These are phyloP conservation scores for Entomyzon cyanotis DNA, from an alignment of 2,113 vertebrate genomes.

Conservation along the genomic window DNA sequence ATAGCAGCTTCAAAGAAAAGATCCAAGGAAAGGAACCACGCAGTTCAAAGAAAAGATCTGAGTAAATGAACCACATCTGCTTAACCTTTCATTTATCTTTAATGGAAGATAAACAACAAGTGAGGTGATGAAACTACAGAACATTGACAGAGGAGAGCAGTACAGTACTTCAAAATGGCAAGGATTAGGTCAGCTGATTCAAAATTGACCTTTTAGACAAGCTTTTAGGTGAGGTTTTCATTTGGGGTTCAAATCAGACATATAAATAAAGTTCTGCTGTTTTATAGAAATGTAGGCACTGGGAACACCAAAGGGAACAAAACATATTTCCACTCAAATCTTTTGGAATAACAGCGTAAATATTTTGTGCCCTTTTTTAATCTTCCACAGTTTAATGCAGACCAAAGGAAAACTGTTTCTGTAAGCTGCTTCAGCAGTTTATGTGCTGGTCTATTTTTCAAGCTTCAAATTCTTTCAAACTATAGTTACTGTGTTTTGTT, in stretches of 20 bases:
- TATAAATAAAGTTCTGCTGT: not conserved
- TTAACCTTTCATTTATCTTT: not conserved
- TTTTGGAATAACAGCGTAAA: not conserved
- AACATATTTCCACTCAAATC: not conserved
- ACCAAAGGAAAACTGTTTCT: not conserved
- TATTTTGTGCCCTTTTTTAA: not conserved
- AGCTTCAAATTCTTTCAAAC: not conserved
- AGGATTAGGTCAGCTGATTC: not conserved
- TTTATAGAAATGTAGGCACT: not conserved
- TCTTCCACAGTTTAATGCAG: not conserved
- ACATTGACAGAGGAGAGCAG: not conserved
- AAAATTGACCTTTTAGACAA: not conserved
- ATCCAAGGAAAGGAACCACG: not conserved
- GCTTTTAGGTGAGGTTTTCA: not conserved
- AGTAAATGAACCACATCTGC: not conserved
- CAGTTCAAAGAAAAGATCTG: not conserved
- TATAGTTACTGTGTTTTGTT: not conserved
- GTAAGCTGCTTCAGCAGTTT: not conserved
- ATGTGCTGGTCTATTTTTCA: not conserved
- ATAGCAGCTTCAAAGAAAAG: not conserved
- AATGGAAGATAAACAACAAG: not conserved
- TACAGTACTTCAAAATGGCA: not conserved
- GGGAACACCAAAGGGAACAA: not conserved
- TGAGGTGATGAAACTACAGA: not conserved
- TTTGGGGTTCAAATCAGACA: not conserved